Percentiles rank a stretch among this genome's conserved stretches.
Evolutionary conservation across 2,797 vertebrate genomes (phyloP).

Genomic region (Delichon dasypus): DNA sequence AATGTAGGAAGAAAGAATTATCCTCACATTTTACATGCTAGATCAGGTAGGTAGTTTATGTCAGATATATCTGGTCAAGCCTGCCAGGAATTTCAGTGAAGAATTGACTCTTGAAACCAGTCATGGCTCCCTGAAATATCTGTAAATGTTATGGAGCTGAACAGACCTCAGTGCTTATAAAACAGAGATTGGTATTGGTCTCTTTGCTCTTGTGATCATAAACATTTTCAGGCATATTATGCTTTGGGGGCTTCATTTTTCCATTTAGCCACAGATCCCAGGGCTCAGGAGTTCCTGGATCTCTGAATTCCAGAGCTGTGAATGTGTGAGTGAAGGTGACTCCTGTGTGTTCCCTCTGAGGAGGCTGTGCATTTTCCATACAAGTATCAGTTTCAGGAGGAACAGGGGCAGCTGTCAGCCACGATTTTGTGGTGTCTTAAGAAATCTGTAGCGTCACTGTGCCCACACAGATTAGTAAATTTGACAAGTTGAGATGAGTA

Average conservation of each 20-base stretch:
- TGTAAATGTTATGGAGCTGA: neutral
- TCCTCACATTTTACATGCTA: neutral
- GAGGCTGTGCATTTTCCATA: neutral
- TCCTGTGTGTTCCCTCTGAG: neutral
- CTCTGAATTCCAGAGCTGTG: neutral
- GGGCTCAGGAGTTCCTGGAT: neutral
- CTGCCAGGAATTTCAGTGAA: neutral
- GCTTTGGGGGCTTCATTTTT: neutral
- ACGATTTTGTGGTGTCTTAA: conserved; percentile 7
- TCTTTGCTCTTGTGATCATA: neutral
- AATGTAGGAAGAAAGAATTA: neutral
- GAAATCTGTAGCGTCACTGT: neutral
- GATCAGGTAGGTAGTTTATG: neutral
- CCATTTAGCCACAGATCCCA: neutral
- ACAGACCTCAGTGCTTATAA: neutral
- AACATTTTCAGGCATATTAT: neutral
- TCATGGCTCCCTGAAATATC: neutral
- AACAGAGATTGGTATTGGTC: neutral
- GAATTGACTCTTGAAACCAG: neutral
- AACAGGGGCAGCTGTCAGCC: conserved; percentile 9
- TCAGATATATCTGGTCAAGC: neutral
- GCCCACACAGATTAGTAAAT: conserved; percentile 27
- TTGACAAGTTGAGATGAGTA: neutral
- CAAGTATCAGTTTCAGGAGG: neutral
- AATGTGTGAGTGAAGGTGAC: neutral